Conservation (phyloP, 2,888 invertebrate genomes). For the Calameuta pallipes region DNA sequence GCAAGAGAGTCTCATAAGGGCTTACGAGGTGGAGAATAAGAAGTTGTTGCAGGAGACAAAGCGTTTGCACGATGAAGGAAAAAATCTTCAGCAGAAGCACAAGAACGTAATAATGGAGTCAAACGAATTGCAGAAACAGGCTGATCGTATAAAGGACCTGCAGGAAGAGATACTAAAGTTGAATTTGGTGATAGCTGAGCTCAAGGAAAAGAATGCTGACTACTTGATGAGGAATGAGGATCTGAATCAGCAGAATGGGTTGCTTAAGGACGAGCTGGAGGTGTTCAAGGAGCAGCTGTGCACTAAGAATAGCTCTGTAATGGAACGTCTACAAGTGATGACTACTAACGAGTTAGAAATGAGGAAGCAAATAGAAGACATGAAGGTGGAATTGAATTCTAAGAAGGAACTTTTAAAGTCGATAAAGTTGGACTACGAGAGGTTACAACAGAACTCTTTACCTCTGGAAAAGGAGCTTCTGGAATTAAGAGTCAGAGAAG, state of each 20-base stretch:
- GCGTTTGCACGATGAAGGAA: constrained; percentile 48
- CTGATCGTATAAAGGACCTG: constrained; percentile 56
- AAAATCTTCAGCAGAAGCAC: constrained; percentile 41
- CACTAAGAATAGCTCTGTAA: constrained; percentile 59
- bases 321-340: constrained; percentile 55
- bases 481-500: constrained; percentile 53
- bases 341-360: constrained; percentile 52
- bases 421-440: constrained; percentile 53
- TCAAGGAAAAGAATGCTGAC: constrained; percentile 55
- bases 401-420: constrained; percentile 57
- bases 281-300: constrained; percentile 60
- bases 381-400: constrained; percentile 54
- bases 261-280: constrained; percentile 56
- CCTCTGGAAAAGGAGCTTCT: constrained; percentile 59
- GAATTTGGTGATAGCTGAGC: constrained; percentile 51
- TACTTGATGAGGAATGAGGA: constrained; percentile 53
- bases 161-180: constrained; percentile 54
- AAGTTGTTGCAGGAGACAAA: constrained; percentile 55
- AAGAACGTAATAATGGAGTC: constrained; percentile 35
- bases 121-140: constrained; percentile 43
- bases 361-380: constrained; percentile 57
- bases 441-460: constrained; percentile 48
- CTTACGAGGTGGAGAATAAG: constrained; percentile 60
- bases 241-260: constrained; percentile 51
- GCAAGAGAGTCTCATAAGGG: constrained; percentile 55